phyloP scores from a whole-genome alignment of 2,797 vertebrate genomes.

The Manis crassicaudata region DNA sequence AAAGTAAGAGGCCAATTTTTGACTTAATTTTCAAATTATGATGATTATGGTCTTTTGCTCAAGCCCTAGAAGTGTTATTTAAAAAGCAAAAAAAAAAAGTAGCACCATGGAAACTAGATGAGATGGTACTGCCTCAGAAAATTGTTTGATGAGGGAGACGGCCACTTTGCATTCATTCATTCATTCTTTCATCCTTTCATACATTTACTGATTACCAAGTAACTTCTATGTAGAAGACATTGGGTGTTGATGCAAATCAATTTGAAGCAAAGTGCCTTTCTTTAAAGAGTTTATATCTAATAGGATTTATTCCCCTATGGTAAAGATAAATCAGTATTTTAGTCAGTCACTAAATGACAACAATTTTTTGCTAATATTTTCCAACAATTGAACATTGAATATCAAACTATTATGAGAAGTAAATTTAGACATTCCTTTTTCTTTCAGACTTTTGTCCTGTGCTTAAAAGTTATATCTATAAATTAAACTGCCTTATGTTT shows the following conservation, averaged over 20 bases:
- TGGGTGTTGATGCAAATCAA: not conserved
- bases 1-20: conserved; percentile 1
- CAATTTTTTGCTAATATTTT: not conserved
- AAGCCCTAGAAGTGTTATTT: not conserved
- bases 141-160: not conserved
- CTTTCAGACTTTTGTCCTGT: not conserved
- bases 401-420: not conserved
- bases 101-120: not conserved
- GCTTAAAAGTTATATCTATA: conserved; percentile 15
- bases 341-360: conserved; percentile 6
- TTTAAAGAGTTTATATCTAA: not conserved
- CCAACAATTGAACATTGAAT: not conserved
- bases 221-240: not conserved
- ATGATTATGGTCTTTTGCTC: not conserved
- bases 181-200: not conserved
- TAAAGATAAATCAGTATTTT: conserved; percentile 30
- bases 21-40: conserved; percentile 19
- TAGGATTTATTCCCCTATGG: not conserved
- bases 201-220: not conserved
- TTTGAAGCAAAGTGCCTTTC: not conserved
- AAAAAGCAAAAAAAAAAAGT: not conserved
- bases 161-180: not conserved
- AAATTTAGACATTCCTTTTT: conserved; percentile 1
- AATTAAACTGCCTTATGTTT: not conserved
- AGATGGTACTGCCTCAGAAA: not conserved